Conservation (phyloP, 2,888 invertebrate genomes). For the Reticulitermes lucifugus region DNA sequence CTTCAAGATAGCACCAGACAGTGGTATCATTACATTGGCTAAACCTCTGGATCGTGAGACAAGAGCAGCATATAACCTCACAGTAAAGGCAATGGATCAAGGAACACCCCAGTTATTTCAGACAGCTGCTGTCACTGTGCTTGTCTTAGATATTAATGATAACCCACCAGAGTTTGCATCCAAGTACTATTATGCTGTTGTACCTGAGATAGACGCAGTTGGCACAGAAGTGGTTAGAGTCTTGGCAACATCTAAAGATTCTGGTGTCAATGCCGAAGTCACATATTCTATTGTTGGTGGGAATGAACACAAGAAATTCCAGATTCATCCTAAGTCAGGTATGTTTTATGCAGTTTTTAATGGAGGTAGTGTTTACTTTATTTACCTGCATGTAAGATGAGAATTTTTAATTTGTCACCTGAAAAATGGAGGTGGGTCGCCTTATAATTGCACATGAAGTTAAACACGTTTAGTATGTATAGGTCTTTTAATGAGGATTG, state of each 20-base stretch:
- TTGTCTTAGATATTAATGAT: conserved; percentile 93
- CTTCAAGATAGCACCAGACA: conserved; percentile 84
- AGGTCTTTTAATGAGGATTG: no score
- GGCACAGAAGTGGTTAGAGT: conserved; percentile 87
- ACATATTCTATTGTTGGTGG: conserved; percentile 88
- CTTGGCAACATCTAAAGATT: conserved; percentile 91
- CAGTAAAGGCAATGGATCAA: conserved; percentile 85
- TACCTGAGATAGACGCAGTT: conserved; percentile 81
- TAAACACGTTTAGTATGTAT: no score
- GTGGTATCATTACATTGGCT: conserved; percentile 87
- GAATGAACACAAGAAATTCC: conserved; percentile 88
- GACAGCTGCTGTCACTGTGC: conserved; percentile 77
- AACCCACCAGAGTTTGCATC: conserved; percentile 94
- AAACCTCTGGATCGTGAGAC: conserved; percentile 90
- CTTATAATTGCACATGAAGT: no score
- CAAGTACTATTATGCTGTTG: conserved; percentile 80
- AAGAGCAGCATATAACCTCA: conserved; percentile 84
- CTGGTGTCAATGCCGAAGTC: conserved; percentile 93
- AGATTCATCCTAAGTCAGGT: conserved; percentile 75
- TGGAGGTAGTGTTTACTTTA: background rate
- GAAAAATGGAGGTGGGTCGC: no score
- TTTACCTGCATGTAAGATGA: no score
- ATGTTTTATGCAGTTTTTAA: conserved; percentile 6
- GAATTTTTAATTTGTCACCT: no score
- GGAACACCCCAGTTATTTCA: conserved; percentile 81